phyloP scores from a whole-genome alignment of 2,113 vertebrate genomes.

The Grammomys dolichurus region DNA sequence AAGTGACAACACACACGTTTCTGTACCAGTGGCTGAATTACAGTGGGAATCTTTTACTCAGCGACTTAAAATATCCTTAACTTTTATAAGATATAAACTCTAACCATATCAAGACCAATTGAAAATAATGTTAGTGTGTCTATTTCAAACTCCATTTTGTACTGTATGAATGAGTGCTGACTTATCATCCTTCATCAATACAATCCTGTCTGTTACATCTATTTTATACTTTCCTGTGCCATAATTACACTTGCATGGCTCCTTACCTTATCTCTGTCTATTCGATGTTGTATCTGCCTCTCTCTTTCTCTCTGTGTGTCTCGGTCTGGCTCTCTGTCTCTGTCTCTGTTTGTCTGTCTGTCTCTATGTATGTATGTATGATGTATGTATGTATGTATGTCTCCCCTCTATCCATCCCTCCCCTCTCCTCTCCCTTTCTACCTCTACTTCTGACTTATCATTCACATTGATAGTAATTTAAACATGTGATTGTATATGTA shows the following conservation, averaged over 20 bases:
- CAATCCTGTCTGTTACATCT: not conserved
- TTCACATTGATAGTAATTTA: not conserved
- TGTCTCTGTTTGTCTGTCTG: not conserved
- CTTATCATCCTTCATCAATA: not conserved
- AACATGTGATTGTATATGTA: not conserved
- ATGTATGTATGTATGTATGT: no score
- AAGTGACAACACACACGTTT: not conserved
- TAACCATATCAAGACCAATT: not conserved
- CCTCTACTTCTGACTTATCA: not conserved
- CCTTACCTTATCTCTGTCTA: no score
- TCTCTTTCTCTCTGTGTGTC: not conserved
- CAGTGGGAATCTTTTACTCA: not conserved
- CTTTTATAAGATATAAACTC: not conserved
- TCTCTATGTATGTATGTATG: not conserved
- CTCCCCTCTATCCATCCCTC: not conserved
- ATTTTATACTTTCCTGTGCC: not conserved
- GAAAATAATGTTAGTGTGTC: not conserved
- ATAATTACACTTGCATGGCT: not conserved
- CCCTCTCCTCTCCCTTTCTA: rapidly evolving
- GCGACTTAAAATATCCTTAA: not conserved
- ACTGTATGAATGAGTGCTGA: not conserved
- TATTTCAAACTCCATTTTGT: not conserved
- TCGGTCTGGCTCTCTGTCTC: not conserved
- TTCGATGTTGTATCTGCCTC: not conserved
- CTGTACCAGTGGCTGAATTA: not conserved